These are phyloP conservation scores for Ellobius talpinus DNA, from an alignment of 2,113 vertebrate species.

Conservation along the genomic window DNA sequence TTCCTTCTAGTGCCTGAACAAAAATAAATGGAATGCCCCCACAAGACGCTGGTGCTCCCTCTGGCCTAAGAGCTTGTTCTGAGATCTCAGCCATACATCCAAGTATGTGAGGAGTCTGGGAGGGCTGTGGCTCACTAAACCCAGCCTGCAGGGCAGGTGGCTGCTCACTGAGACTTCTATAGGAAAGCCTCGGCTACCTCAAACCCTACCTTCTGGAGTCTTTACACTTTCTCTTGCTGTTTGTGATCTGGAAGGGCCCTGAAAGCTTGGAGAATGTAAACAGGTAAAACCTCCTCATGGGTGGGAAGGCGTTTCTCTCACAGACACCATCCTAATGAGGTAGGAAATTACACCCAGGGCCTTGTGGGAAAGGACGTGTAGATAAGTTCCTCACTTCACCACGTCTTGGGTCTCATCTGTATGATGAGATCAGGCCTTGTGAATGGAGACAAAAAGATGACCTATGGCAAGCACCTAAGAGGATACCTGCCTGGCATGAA, in stretches of 20 bases:
- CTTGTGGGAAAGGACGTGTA: background rate
- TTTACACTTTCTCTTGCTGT: background rate
- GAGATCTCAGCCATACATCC: background rate
- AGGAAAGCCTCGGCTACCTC: background rate
- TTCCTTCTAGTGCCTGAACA: background rate
- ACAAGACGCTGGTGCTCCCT: background rate
- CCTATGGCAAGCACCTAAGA: background rate
- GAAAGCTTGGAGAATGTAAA: background rate
- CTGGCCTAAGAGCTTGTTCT: background rate
- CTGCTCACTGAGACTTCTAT: background rate
- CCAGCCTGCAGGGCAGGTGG: background rate
- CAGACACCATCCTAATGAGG: background rate
- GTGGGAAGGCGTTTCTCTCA: background rate
- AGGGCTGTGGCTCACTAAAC: background rate
- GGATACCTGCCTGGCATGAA: background rate
- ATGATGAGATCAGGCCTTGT: background rate
- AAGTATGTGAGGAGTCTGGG: background rate
- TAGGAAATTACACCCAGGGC: background rate
- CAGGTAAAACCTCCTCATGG: background rate
- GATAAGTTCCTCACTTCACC: background rate
- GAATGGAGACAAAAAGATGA: background rate
- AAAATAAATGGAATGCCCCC: conserved; percentile 17
- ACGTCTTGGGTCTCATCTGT: background rate
- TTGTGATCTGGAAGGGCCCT: background rate
- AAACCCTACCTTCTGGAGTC: conserved; percentile 8